Base-by-base conservation (phyloP, 2,888 invertebrate genomes). In the Labia minor region DNA sequence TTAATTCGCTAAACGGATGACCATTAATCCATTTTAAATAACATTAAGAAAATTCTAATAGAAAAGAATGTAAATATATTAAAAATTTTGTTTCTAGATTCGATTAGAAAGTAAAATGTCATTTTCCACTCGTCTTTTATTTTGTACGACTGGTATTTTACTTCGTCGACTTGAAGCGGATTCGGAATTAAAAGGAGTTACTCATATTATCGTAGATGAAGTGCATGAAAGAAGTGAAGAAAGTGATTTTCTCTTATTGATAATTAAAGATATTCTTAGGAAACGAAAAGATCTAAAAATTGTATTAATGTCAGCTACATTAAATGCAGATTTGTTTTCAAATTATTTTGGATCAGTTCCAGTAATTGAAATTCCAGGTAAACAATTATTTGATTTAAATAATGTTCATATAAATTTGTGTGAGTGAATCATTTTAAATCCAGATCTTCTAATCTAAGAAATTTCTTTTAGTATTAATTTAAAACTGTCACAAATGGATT, bases 81-180 rank as follows among this genome's bases (percentile, higher is more conserved):
- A 16, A 4, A 26, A 21, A 16, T 64, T 26, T 26, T 66, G 21
- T 62, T 14, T 21, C 72, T 85, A 90, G 82, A 90, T 91, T 70
- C 81, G 90, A 66, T 77, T 92, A 67, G 91, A 91, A 76, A 90
- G 85, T 73, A 90, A 89, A 81, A 81, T 88, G 3, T 90, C 90
- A 0, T 78, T 82, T 0, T 82, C 81, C 75, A 96, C 96, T 0
- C 82, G 95, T 1, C 80, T 96, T 14, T 89, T 89, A 1, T 96
- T 95, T 78, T 96, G 96, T 75, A 97, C 96, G 0, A 95, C 92
- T 1, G 96, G 96, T 65, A 95, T 97, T 65, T 77, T 96, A 64
- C 77, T 96, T 61, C 82, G 95, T 62, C 84, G 93, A 65, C 78
- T 97, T 62, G 89, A 92, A 72, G 85, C 88, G 49, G 92, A 94